These are phyloP conservation scores for Drosophila cognata DNA, from an alignment of 2,888 invertebrate species.

Conservation along the genomic window DNA sequence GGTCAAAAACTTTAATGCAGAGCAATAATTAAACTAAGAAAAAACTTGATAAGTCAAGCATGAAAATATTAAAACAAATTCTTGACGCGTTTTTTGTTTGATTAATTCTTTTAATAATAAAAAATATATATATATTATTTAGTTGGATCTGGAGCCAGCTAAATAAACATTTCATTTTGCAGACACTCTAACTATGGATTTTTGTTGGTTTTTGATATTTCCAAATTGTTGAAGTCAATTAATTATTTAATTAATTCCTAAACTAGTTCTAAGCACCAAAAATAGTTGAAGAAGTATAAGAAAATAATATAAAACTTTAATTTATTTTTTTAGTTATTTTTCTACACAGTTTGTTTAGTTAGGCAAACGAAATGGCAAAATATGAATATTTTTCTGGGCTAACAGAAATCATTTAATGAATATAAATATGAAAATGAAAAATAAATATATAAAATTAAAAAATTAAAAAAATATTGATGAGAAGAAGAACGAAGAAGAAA, in stretches of 20 bases:
- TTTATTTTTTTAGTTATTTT: background rate
- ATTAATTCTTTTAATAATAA: background rate
- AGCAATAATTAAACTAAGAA: background rate
- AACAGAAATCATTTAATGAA: rapidly evolving
- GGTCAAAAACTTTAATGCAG: rapidly evolving
- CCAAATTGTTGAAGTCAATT: rapidly evolving
- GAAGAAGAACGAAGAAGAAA: too few relatives aligned
- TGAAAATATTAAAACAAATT: background rate
- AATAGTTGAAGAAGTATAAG: background rate
- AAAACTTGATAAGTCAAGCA: background rate
- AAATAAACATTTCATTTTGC: background rate
- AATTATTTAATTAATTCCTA: rapidly evolving
- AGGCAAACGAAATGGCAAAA: too few relatives aligned
- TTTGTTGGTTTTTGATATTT: background rate
- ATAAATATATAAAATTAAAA: background rate
- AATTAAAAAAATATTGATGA: too few relatives aligned
- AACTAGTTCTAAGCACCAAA: background rate
- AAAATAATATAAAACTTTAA: rapidly evolving
- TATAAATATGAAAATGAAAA: background rate
- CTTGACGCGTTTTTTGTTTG: too few relatives aligned
- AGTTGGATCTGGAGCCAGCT: rapidly evolving
- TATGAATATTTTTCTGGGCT: rapidly evolving
- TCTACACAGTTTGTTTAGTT: background rate
- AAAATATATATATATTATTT: rapidly evolving
- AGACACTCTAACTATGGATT: rapidly evolving